Evolutionary conservation across 2,888 invertebrate species (phyloP).

Genomic region (Cheilosia impressa): DNA sequence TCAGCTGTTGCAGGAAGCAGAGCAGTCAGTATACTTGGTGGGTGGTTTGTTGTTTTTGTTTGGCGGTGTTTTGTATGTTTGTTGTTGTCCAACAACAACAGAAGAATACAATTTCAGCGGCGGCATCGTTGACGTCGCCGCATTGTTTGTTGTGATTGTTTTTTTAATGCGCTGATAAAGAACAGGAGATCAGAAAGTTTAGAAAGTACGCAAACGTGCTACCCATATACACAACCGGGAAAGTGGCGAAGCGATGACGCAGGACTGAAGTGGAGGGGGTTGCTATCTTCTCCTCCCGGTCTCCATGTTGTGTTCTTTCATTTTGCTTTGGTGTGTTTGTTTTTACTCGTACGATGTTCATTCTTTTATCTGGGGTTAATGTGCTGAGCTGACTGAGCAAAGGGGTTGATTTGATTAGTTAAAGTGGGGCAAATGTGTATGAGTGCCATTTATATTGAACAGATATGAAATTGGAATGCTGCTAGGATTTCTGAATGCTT

Average conservation of each 20-base stretch:
- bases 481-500: slow-evolving; percentile 43
- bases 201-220: not conserved
- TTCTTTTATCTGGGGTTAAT: not conserved
- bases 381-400: not conserved
- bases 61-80: slow-evolving; percentile 9
- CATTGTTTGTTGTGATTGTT: slow-evolving; percentile 58
- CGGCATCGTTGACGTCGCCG: not conserved
- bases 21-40: not conserved
- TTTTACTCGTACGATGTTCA: not conserved
- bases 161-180: slow-evolving; percentile 68
- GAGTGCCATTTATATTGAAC: not conserved
- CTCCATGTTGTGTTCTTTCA: slow-evolving; percentile 4
- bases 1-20: not conserved
- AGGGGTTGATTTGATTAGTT: slow-evolving; percentile 35
- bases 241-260: slow-evolving; percentile 12
- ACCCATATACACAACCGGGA: not conserved
- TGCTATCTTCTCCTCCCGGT: slow-evolving; percentile 9
- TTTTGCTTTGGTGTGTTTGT: not conserved
- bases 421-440: not conserved
- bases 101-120: not conserved
- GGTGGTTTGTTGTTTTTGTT: slow-evolving; percentile 20
- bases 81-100: slow-evolving; percentile 5
- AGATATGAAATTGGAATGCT: slow-evolving; percentile 2
- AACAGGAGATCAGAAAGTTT: slow-evolving; percentile 51
- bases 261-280: slow-evolving; percentile 7